Percentiles rank a stretch among this genome's conserved stretches.
phyloP scores from a whole-genome alignment of 2,888 invertebrate species.

The Palloptera scutellata region DNA sequence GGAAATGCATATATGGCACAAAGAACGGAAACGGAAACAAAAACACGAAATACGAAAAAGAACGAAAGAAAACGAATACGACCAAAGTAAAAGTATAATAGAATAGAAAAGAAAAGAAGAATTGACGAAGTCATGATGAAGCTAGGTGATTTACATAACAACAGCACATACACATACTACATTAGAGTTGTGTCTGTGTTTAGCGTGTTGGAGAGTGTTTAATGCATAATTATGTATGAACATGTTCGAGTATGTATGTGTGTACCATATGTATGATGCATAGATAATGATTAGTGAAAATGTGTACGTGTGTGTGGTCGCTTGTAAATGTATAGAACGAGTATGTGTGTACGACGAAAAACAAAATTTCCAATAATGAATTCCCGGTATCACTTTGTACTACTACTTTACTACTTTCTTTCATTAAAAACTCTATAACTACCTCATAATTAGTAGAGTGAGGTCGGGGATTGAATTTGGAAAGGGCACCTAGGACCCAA shows the following conservation, averaged over 20 bases:
- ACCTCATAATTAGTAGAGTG: too few relatives aligned
- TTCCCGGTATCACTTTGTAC: too few relatives aligned
- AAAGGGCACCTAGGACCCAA: too few relatives aligned
- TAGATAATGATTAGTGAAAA: too few relatives aligned
- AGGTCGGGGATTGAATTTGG: too few relatives aligned
- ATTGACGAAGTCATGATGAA: constrained; percentile 11
- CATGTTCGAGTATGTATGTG: not conserved
- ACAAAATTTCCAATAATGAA: too few relatives aligned
- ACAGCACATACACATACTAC: constrained; percentile 50
- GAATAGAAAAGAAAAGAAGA: constrained; percentile 4
- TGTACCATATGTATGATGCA: too few relatives aligned
- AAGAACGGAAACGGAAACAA: constrained; percentile 18
- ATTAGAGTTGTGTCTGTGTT: constrained; percentile 35
- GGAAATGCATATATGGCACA: constrained; percentile 38
- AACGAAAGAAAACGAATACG: constrained; percentile 10
- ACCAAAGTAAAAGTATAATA: constrained; percentile 10
- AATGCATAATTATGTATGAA: not conserved
- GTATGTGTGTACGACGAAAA: too few relatives aligned
- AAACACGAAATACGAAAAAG: constrained; percentile 14
- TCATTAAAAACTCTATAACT: too few relatives aligned
- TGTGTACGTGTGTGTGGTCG: too few relatives aligned
- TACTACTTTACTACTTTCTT: too few relatives aligned
- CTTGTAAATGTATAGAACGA: too few relatives aligned
- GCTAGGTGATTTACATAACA: not conserved
- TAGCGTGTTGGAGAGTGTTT: constrained; percentile 17